Base-by-base conservation (phyloP, 2,888 invertebrate species). In the Chymomyza amoena region DNA sequence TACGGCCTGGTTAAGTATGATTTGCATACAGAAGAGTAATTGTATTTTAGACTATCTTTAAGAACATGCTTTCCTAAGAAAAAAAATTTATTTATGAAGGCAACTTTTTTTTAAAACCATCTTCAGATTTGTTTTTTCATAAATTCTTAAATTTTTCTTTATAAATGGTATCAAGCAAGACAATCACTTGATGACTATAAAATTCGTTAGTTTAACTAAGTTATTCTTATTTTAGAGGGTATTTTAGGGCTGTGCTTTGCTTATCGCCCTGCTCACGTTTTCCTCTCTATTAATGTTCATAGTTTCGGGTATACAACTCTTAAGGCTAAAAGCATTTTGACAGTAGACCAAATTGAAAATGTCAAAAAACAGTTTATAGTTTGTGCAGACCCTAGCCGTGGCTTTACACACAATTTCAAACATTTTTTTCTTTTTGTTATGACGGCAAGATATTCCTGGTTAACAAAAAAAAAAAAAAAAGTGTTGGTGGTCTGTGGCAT, bases 331-430 rank as follows among this genome's bases (percentile, higher is more conserved):
- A 87, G 87, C 85, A 83, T 87, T 85, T 87, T 83, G 87, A 85
- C 85, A 85, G 76, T 84, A 80, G 73, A 72, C 86, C 79, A 87
- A 86, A 86, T 87, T 87, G 87, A 85, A 85, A 86, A 86, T 85
- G 86, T 87, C 87, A 85, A 87, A 87, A 78, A 79, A 81, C 81
- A 83, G 84, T 84, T 87, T 87, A 85, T 82, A 79, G 79, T 84
- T 82, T 80, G 81, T 45, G 39, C 39, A 45, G 39, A 45, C 39
- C 13, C 39, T 80, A 71, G 80, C 68, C 69, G 50, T 71, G 60
- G 77, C 63, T 64, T 5, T 64, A 62, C 60, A 68, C 73, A 69
- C 16, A 52, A 57, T n/a, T 62, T 13, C 28, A 57, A 66, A 62
- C 76, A 67, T 0, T 25, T 54, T 74, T 68, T 52, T 16, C 16